phyloP scores from a whole-genome alignment of 2,113 vertebrate genomes.

The Sitta europaea region DNA sequence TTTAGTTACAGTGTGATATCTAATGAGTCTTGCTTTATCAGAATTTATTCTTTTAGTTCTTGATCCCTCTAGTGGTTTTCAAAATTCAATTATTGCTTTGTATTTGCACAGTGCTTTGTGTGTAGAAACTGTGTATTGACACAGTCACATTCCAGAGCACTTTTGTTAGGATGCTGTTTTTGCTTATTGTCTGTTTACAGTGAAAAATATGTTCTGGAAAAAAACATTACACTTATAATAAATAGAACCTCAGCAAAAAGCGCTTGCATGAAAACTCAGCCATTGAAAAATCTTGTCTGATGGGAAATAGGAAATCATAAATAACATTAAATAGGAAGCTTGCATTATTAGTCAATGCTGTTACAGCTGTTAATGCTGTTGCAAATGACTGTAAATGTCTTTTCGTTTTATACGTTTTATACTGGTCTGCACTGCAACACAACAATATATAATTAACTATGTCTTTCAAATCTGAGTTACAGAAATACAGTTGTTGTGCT shows the following conservation, averaged over 20 bases:
- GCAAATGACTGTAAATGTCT: neutral
- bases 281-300: neutral
- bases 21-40: neutral
- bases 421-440: neutral
- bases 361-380: neutral
- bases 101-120: neutral
- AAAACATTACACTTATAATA: neutral
- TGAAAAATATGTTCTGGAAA: neutral
- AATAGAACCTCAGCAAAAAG: neutral
- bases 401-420: neutral
- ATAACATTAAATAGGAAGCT: neutral
- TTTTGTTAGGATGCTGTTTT: neutral
- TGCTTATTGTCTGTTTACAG: neutral
- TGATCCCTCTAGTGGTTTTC: neutral
- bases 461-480: neutral
- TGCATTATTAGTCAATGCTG: neutral
- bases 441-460: neutral
- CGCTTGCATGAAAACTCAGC: neutral
- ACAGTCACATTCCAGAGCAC: neutral
- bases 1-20: neutral
- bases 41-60: neutral
- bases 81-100: neutral
- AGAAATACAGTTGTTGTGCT: neutral
- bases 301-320: neutral
- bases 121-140: neutral